Percentiles rank a stretch among this genome's conserved stretches.
Conservation (phyloP, 2,113 vertebrate genomes). For the Athene noctua region DNA sequence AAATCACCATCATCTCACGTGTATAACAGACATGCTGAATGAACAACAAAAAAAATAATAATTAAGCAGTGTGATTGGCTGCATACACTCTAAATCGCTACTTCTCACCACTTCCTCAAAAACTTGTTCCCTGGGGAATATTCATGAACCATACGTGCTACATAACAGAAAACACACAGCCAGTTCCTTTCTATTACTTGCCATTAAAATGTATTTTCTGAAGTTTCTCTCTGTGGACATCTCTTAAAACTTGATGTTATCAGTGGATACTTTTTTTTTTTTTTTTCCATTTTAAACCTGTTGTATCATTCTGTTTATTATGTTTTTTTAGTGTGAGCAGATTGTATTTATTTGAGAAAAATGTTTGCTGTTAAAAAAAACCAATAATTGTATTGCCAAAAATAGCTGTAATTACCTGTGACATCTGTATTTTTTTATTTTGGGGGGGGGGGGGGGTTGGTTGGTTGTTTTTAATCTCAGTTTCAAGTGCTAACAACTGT, state of each 20-base stretch:
- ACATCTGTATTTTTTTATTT: constrained; percentile 57
- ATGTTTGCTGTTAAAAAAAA: constrained; percentile 30
- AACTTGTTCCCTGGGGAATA: neutral
- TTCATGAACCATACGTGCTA: neutral
- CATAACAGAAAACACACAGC: neutral
- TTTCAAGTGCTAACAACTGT: constrained; percentile 8
- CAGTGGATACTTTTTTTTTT: neutral
- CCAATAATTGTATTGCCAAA: constrained; percentile 45
- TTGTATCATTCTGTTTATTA: constrained; percentile 32
- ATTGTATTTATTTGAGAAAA: constrained; percentile 65
- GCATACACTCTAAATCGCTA: neutral
- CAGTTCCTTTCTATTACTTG: neutral
- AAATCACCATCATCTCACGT: too few relatives aligned
- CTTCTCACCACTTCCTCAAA: constrained; percentile 3
- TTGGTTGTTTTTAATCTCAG: constrained; percentile 19
- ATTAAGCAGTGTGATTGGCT: neutral
- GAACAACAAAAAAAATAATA: neutral
- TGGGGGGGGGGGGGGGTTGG: neutral
- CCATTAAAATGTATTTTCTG: neutral
- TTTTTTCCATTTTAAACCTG: neutral
- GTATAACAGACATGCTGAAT: neutral
- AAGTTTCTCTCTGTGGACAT: neutral
- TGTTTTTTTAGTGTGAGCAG: constrained; percentile 32
- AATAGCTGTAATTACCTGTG: constrained; percentile 54
- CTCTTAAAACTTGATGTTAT: neutral